phyloP scores from a whole-genome alignment of 2,113 vertebrate species.

The Rana temporaria region DNA sequence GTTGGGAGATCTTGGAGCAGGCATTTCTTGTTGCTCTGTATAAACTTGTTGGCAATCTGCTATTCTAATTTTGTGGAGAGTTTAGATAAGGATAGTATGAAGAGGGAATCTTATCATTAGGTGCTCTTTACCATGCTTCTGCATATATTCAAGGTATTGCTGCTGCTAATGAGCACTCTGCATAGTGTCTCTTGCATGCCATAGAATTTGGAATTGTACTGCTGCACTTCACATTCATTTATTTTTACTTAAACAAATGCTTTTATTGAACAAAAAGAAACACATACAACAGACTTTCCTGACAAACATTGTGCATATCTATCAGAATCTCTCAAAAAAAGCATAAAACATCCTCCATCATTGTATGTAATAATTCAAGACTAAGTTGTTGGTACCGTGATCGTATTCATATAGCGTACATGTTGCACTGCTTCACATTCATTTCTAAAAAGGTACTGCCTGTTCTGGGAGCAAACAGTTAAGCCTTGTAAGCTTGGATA shows the following conservation, averaged over 20 bases:
- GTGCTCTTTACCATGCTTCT: not conserved
- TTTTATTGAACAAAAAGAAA: too few species aligned
- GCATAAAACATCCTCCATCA: too few species aligned
- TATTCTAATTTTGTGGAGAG: not conserved
- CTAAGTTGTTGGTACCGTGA: too few species aligned
- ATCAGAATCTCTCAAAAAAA: too few species aligned
- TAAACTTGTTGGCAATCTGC: not conserved
- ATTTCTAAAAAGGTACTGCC: not conserved
- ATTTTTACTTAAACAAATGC: too few species aligned
- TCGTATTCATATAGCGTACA: too few species aligned
- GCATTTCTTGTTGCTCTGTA: too few species aligned
- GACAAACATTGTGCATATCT: too few species aligned
- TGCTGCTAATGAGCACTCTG: conserved; percentile 12
- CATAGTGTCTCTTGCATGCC: not conserved
- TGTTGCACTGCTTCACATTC: not conserved
- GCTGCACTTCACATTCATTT: not conserved
- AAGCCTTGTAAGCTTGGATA: not conserved
- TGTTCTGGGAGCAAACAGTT: not conserved
- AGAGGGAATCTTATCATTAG: conserved; percentile 1
- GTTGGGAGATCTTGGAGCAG: too few species aligned
- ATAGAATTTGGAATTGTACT: not conserved
- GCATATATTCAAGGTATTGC: conserved; percentile 7
- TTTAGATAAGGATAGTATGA: not conserved
- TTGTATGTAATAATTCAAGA: too few species aligned
- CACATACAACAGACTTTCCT: too few species aligned